Evolutionary conservation across 2,888 invertebrate genomes (phyloP).

Genomic region (Drosophila aldrichi): DNA sequence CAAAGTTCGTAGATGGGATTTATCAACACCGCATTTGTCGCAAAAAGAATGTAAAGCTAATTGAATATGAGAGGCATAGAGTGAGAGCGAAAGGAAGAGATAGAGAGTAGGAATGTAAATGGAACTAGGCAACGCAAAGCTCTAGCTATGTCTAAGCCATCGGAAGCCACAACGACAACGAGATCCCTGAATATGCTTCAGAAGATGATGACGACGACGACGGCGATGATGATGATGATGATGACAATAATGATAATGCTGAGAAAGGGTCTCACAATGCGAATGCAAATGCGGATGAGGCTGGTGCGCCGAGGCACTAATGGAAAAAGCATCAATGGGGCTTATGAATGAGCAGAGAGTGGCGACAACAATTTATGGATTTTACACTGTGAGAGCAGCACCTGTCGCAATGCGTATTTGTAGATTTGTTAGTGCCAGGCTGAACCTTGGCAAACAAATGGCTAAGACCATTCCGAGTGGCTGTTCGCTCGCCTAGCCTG

Average conservation of each 20-base stretch:
- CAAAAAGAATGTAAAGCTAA: conserved; percentile 60
- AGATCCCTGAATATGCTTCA: conserved; percentile 23
- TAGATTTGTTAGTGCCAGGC: conserved; percentile 47
- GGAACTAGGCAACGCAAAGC: conserved; percentile 40
- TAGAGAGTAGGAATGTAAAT: conserved; percentile 25
- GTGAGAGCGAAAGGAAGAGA: too few relatives aligned
- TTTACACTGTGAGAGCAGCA: conserved; percentile 40
- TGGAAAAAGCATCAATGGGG: conserved; percentile 79
- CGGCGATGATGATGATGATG: conserved; percentile 16
- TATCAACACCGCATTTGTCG: conserved; percentile 58
- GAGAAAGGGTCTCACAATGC: conserved; percentile 13
- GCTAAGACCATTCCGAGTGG: conserved; percentile 55
- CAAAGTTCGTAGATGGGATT: conserved; percentile 18
- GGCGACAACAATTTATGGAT: conserved; percentile 74
- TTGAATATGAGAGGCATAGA: conserved; percentile 59
- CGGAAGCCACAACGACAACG: conserved; percentile 27
- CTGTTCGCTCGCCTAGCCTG: conserved; percentile 22
- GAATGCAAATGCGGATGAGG: conserved; percentile 17
- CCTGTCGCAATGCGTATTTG: conserved; percentile 55
- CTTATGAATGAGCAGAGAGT: conserved; percentile 64
- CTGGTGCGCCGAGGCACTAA: conserved; percentile 53
- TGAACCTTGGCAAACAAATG: conserved; percentile 60
- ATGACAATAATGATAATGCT: background rate
- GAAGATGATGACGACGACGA: conserved; percentile 16
- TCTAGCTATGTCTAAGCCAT: conserved; percentile 42